Evolutionary conservation across 1,140 invertebrate genomes (phyloP).

Genomic region (Pogonognathellus flavescens): DNA sequence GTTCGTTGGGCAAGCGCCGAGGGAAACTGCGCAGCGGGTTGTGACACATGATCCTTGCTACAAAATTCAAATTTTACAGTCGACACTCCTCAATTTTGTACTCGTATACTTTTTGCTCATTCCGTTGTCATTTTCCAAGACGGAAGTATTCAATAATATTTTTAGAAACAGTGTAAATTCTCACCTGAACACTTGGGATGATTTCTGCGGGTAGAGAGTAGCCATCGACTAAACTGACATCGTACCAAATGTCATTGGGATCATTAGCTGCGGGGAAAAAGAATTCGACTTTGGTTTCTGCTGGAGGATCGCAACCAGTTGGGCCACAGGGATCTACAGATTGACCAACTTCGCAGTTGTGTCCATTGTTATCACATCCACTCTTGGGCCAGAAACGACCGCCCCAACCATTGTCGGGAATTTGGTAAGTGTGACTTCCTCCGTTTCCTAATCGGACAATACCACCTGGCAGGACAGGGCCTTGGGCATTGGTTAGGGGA

Average conservation of each 20-base stretch:
- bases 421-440: conserved; percentile 49
- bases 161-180: background rate
- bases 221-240: conserved; percentile 65
- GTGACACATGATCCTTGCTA: conserved; percentile 58
- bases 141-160: background rate
- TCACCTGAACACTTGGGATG: conserved; percentile 55
- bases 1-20: conserved; percentile 55
- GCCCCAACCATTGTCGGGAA: conserved; percentile 62
- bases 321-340: conserved; percentile 54
- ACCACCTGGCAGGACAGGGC: background rate
- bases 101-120: too few species aligned
- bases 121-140: too few species aligned
- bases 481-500: conserved; percentile 56
- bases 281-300: conserved; percentile 66
- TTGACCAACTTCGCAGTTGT: conserved; percentile 64
- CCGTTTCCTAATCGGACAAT: conserved; percentile 51
- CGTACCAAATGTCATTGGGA: conserved; percentile 61
- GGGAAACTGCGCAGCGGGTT: conserved; percentile 51
- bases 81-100: too few species aligned
- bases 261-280: conserved; percentile 45
- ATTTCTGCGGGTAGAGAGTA: conserved; percentile 65
- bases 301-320: conserved; percentile 63
- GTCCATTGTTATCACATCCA: conserved; percentile 62
- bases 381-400: conserved; percentile 66
- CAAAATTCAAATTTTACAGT: background rate